Base-by-base conservation (phyloP, 2,888 invertebrate species). In the Asteroscopus sphinx region DNA sequence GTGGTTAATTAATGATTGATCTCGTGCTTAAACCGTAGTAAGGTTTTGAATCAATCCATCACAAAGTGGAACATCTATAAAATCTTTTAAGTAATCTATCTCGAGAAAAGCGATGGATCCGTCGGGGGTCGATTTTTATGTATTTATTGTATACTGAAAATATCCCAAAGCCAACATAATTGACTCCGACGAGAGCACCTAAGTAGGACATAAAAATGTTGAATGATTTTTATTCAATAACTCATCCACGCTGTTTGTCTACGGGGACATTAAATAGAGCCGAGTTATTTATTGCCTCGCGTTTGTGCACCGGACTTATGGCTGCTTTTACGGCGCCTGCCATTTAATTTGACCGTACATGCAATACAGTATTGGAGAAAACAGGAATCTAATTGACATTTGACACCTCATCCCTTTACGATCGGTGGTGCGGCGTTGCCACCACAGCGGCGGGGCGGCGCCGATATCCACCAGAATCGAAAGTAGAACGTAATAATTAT, bases 401-500 rank as follows among this genome's bases (percentile, higher is more conserved):
- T 87, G 91, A 88, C 80, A 82, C 91, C 92, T 92, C 93, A 92
- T 92, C 89, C 93, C 90, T 86, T 77, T 65, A 60, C 62, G 55
- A 64, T 67, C 73, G 80, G 76, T 73, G 77, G 75, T 65, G 67
- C 54, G 46, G 54, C 62, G 72, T 68, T 59, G 64, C 68, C 73
- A 79, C 82, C 73, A 61, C 63, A 36, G 48, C 54, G 58, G 25
- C 26, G 67, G 87, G 89, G 88, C 73, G 88, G 81, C 75, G 79
- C 80, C 90, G 85, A 91, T 92, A 85, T 80, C 81, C 80, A 83
- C 83, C 77, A 81, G 84, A 86, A 93, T 93, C 81, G 88, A 91
- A 93, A 88, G 88, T 93, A 87, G 91, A 88, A 89, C 91, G 83
- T 86, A 85, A 89, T 91, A 91, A 94, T 93, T 92, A 93, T 91